phyloP scores from a whole-genome alignment of 1,140 invertebrate species.

The Luehdorfia chinensis region DNA sequence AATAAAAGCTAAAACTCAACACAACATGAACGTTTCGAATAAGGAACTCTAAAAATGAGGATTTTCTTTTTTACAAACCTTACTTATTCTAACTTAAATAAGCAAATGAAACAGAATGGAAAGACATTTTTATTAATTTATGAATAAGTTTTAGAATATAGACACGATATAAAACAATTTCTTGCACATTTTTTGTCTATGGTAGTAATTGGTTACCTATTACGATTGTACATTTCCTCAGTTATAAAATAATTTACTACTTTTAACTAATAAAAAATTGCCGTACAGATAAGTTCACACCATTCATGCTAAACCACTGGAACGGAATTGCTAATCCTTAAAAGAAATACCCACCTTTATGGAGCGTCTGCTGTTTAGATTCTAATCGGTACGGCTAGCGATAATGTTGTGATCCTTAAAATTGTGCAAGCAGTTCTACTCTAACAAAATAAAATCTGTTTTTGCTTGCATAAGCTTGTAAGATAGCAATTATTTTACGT shows the following conservation, averaged over 20 bases:
- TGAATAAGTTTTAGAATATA: no score
- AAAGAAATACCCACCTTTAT: slow-evolving; percentile 32
- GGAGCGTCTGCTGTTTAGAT: slow-evolving; percentile 29
- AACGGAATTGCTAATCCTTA: slow-evolving; percentile 52
- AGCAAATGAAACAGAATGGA: no score
- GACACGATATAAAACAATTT: no score
- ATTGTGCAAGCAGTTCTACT: neutral
- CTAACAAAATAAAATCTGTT: slow-evolving; percentile 1
- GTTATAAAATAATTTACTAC: neutral
- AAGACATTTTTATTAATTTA: no score
- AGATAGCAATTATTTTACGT: no score
- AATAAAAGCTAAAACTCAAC: no score
- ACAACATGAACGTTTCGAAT: no score
- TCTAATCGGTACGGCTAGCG: slow-evolving; percentile 5
- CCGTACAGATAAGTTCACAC: slow-evolving; percentile 47
- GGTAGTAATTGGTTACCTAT: no score
- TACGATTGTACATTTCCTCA: slow-evolving; percentile 8
- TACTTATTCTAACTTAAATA: no score
- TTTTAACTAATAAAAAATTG: neutral
- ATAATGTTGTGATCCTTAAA: neutral
- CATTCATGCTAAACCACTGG: slow-evolving; percentile 37
- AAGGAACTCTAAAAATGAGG: no score
- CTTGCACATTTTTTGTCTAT: no score
- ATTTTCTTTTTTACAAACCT: no score
- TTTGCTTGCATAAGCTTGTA: slow-evolving; percentile 1